Percentiles rank a stretch among this genome's conserved stretches.
Conservation (phyloP, 2,888 invertebrate species). For the Allacma fusca region DNA sequence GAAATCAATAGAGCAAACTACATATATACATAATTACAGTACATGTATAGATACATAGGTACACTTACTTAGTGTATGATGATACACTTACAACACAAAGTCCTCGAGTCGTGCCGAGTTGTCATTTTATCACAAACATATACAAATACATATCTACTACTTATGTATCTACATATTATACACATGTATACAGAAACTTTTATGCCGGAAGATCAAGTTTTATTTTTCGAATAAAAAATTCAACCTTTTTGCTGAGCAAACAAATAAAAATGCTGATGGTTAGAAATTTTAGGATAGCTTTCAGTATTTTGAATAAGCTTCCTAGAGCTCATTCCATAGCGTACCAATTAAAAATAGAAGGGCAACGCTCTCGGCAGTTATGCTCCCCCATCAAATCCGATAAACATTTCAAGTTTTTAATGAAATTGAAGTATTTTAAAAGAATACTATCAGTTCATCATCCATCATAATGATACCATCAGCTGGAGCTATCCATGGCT, state of each 20-base stretch:
- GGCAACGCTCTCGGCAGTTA: neutral
- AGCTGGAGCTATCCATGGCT: too few species aligned
- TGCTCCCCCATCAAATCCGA: neutral
- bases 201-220: too few species aligned
- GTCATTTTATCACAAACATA: neutral
- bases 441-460: neutral
- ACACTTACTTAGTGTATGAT: too few species aligned
- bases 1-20: too few species aligned
- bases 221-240: neutral
- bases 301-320: neutral
- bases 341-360: slow-evolving; percentile 5
- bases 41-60: too few species aligned
- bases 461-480: neutral
- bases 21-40: too few species aligned
- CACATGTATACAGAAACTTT: too few species aligned
- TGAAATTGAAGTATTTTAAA: neutral
- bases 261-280: neutral
- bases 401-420: neutral
- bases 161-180: too few species aligned
- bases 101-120: neutral
- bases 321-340: neutral
- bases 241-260: neutral
- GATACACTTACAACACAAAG: too few species aligned
- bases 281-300: neutral
- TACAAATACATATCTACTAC: too few species aligned